These are phyloP conservation scores for Altica lythri DNA, from an alignment of 2,888 invertebrate genomes.

Conservation along the genomic window DNA sequence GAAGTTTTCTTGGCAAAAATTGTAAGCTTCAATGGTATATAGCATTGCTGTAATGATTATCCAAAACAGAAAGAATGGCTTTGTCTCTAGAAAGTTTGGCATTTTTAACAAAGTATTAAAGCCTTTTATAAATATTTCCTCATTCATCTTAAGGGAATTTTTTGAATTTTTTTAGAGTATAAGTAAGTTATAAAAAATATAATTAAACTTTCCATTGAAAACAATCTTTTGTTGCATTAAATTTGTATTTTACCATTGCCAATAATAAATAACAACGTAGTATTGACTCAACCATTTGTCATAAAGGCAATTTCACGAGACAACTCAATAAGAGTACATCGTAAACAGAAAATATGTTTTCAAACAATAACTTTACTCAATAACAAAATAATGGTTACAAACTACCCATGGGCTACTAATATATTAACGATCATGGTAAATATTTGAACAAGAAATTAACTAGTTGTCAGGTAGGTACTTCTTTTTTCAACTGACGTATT, in stretches of 20 bases:
- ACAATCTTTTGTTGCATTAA: no score
- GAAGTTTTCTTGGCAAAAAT: no score
- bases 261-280: constrained; percentile 14
- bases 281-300: constrained; percentile 16
- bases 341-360: constrained; percentile 12
- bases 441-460: constrained; percentile 22
- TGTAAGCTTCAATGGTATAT: no score
- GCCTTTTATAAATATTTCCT: no score
- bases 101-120: no score
- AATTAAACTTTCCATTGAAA: no score
- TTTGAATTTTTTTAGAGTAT: no score
- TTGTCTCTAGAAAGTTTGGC: no score
- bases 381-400: constrained; percentile 14
- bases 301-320: constrained; percentile 22
- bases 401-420: constrained; percentile 22
- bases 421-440: constrained; percentile 17
- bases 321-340: constrained; percentile 22
- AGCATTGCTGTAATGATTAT: no score
- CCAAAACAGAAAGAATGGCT: no score
- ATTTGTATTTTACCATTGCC: not conserved
- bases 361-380: constrained; percentile 21
- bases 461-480: constrained; percentile 1
- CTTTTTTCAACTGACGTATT: constrained; percentile 1
- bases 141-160: no score
- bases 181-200: no score